Evolutionary conservation across 2,888 invertebrate species (phyloP).

Genomic region (Suillia variegata): DNA sequence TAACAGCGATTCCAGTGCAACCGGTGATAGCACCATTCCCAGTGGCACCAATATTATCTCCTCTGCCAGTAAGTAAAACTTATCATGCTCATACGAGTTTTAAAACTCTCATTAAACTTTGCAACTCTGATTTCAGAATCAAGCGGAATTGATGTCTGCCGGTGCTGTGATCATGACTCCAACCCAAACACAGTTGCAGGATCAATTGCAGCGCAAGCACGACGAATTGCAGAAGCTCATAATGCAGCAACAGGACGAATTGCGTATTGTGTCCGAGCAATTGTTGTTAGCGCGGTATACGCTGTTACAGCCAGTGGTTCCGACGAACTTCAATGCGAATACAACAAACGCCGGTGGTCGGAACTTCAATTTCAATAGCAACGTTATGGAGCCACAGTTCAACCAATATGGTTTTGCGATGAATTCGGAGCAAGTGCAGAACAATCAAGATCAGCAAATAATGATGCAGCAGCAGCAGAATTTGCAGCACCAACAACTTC

Average conservation of each 20-base stretch:
- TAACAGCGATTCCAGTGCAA: conserved; percentile 67
- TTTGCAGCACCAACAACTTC: conserved; percentile 17
- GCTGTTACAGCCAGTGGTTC: conserved; percentile 63
- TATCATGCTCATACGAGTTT: too few species aligned
- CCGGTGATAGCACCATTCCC: conserved; percentile 65
- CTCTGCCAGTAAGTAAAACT: conserved; percentile 47
- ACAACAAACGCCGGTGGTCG: conserved; percentile 26
- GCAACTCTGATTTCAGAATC: conserved; percentile 29
- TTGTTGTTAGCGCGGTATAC: conserved; percentile 81
- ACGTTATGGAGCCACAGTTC: conserved; percentile 48
- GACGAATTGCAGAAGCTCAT: conserved; percentile 85
- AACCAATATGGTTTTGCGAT: conserved; percentile 55
- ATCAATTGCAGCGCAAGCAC: conserved; percentile 80
- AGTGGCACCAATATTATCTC: conserved; percentile 59
- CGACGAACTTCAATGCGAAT: conserved; percentile 41
- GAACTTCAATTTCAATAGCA: conserved; percentile 37
- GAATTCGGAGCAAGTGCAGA: conserved; percentile 48
- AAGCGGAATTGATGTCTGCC: conserved; percentile 49
- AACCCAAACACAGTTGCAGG: conserved; percentile 69
- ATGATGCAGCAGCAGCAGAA: conserved; percentile 38
- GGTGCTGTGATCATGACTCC: conserved; percentile 64
- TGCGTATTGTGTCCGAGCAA: conserved; percentile 85
- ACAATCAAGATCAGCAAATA: conserved; percentile 49
- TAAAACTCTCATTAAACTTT: too few species aligned
- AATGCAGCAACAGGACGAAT: conserved; percentile 83